These are phyloP conservation scores for Oxyruncus cristatus DNA, from an alignment of 2,113 vertebrate genomes.

Conservation along the genomic window DNA sequence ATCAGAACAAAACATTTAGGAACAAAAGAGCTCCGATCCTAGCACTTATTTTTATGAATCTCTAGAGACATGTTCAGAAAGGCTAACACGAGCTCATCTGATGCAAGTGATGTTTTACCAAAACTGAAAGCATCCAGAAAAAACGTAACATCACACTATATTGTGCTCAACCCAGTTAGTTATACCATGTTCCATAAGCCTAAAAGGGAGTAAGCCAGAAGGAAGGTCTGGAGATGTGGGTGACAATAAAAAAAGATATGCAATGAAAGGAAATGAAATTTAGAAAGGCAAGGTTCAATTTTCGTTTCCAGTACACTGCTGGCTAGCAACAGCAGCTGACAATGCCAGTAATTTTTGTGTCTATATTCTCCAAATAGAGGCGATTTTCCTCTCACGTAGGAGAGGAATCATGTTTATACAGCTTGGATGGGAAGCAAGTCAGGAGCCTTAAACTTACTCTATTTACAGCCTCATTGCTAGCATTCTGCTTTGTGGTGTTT, in stretches of 20 bases:
- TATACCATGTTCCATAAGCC: fast-evolving
- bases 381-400: not conserved
- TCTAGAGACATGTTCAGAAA: not conserved
- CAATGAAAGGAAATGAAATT: not conserved
- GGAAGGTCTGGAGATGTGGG: fast-evolving
- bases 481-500: not conserved
- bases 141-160: fast-evolving
- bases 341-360: not conserved
- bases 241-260: not conserved
- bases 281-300: not conserved
- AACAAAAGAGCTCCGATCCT: not conserved
- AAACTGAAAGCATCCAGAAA: not conserved
- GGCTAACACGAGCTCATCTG: not conserved
- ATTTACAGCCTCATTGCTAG: not conserved
- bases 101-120: fast-evolving
- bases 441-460: not conserved
- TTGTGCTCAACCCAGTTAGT: not conserved
- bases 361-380: not conserved
- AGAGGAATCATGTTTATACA: not conserved
- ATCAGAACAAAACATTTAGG: not conserved
- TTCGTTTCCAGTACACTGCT: not conserved
- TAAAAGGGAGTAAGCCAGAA: not conserved
- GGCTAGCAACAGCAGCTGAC: not conserved
- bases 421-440: not conserved
- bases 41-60: not conserved